Conservation (phyloP, 2,113 vertebrate species). For the Siphamia tubifer region DNA sequence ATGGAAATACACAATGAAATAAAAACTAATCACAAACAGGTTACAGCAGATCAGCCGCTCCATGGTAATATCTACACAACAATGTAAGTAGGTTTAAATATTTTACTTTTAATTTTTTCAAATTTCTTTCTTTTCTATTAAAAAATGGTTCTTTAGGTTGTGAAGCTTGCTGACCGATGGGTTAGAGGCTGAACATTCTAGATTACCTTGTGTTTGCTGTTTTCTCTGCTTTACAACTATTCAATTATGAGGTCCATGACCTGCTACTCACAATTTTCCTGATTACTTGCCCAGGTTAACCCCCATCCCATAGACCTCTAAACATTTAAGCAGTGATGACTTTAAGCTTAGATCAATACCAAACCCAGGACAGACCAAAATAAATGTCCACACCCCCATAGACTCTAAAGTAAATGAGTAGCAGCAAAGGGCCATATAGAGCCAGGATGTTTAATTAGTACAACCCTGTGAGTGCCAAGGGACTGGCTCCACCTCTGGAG, state of each 20-base stretch:
- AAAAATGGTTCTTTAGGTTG: too few relatives aligned
- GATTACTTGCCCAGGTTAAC: constrained; percentile 44
- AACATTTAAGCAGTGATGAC: constrained; percentile 21
- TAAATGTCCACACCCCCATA: background rate
- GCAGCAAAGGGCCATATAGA: background rate
- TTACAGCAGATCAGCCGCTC: too few relatives aligned
- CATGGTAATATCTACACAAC: too few relatives aligned
- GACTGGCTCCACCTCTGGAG: constrained; percentile 18
- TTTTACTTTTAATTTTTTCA: too few relatives aligned
- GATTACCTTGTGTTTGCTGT: background rate
- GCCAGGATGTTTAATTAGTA: constrained; percentile 58
- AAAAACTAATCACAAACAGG: too few relatives aligned
- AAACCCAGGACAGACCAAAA: constrained; percentile 17
- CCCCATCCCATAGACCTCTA: constrained; percentile 20
- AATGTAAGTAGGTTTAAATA: too few relatives aligned
- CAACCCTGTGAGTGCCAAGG: constrained; percentile 22
- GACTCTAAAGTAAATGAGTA: constrained; percentile 31
- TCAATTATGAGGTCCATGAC: constrained; percentile 40
- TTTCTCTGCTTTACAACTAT: constrained; percentile 8
- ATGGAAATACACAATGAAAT: too few relatives aligned
- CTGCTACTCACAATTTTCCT: constrained; percentile 44
- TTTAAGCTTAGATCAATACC: constrained; percentile 59
- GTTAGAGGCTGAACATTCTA: too few relatives aligned
- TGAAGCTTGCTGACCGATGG: too few relatives aligned
- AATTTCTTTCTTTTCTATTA: too few relatives aligned